Base-by-base conservation (phyloP, 2,888 invertebrate genomes). In the Rhaphigaster nebulosa region DNA sequence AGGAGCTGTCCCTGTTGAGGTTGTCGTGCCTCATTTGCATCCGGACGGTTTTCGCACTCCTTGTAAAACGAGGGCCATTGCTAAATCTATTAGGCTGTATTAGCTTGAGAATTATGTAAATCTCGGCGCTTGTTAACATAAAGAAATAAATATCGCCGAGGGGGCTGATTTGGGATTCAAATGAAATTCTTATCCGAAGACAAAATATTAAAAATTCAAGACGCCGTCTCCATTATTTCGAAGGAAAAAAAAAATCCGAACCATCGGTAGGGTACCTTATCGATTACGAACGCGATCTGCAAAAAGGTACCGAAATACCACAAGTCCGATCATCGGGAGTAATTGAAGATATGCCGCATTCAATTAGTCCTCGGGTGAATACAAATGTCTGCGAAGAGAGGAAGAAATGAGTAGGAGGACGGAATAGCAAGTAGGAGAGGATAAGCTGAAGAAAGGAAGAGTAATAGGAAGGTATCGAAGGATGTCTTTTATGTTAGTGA, bases 301-400 rank as follows among this genome's bases (percentile, higher is more conserved):
- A 80, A 80, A 80, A 45, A 80, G 41, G 80, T 45, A 45, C 80
- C 80, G 80, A 80, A 80, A 80, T 80, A 80, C 80, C 80, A 12
- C 26, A 26, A 26, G 80, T 12, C 80, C 80, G 80, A 26, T 80
- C 23, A 80, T 80, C 41, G 80, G 26, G 41, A 41, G 80, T 80
- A 80, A 80, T 80, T 80, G 80, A 80, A 80, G 80, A 80, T 80
- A 38, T 80, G 80, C 80, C 41, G 80, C 80, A 80, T 80, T 80
- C 41, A 45, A 80, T 80, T 80, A 80, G 80, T 41, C 10, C 23
- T 34, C 41, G 80, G 26, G 41, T 80, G 80, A 80, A 80, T 80
- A 80, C 80, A 80, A 80, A 80, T 80, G 80, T 80, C 41, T 3
- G 15, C 10, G 41, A 41, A 26, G 80, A 26, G 41, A 80, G 15